Evolutionary conservation across 2,888 invertebrate species (phyloP).

Genomic region (Epirrhoe alternata): DNA sequence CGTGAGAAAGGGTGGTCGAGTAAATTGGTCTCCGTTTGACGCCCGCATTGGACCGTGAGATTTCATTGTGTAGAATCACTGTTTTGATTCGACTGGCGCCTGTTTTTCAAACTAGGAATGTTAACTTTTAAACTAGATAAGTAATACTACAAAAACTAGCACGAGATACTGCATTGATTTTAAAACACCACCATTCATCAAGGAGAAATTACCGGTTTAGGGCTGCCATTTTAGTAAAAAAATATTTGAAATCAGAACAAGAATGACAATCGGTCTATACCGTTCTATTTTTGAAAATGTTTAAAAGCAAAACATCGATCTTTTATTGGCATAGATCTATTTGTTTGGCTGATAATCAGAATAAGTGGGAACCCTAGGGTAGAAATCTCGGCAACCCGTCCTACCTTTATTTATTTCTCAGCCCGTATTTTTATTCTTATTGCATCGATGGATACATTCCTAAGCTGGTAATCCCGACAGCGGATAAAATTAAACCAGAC

Average conservation of each 20-base stretch:
- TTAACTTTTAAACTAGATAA: conserved; percentile 47
- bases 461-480: conserved; percentile 84
- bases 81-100: conserved; percentile 69
- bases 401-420: conserved; percentile 82
- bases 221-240: conserved; percentile 43
- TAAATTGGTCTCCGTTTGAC: conserved; percentile 80
- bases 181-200: conserved; percentile 79
- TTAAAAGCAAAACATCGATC: neutral
- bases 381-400: conserved; percentile 79
- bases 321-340: conserved; percentile 13
- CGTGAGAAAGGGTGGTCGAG: conserved; percentile 59
- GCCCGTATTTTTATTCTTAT: conserved; percentile 80
- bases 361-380: conserved; percentile 58
- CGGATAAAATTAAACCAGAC: conserved; percentile 85
- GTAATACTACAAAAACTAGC: conserved; percentile 54
- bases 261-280: neutral
- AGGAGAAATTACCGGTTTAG: conserved; percentile 56
- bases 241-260: neutral
- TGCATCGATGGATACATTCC: conserved; percentile 82
- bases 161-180: conserved; percentile 61
- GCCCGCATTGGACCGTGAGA: conserved; percentile 83
- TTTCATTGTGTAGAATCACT: conserved; percentile 67
- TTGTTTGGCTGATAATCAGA: neutral
- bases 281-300: neutral
- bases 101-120: conserved; percentile 60